Percentiles rank a stretch among this genome's conserved stretches.
Evolutionary conservation across 2,113 vertebrate species (phyloP).

Genomic region (Halcyon malimbica): DNA sequence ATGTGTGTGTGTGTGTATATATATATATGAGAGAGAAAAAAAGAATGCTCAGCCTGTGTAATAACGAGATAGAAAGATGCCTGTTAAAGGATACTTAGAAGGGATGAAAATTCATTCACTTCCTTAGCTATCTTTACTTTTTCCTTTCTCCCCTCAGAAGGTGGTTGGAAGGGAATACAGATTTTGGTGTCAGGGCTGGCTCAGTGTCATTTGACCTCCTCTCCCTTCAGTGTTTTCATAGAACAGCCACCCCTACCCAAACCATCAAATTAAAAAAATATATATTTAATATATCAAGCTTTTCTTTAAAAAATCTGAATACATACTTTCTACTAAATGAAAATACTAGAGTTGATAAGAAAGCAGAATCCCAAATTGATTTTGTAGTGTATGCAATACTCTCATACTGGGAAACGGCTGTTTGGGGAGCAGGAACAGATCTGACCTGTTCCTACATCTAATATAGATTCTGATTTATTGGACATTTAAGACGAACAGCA

Average conservation of each 20-base stretch:
- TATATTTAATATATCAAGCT: conserved; percentile 10
- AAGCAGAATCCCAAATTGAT: conserved; percentile 33
- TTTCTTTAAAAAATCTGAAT: conserved; percentile 26
- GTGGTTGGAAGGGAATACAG: neutral
- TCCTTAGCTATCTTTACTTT: neutral
- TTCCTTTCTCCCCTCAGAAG: neutral
- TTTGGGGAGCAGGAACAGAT: conserved; percentile 36
- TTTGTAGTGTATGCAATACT: conserved; percentile 6
- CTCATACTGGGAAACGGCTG: conserved; percentile 12
- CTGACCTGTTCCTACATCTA: neutral
- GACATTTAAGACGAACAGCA: conserved; percentile 6
- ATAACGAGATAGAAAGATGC: conserved; percentile 45
- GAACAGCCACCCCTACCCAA: neutral
- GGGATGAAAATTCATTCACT: neutral
- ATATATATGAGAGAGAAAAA: neutral
- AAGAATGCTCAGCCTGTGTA: conserved; percentile 44
- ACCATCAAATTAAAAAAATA: conserved; percentile 17
- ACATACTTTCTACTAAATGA: conserved; percentile 20
- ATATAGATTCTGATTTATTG: neutral
- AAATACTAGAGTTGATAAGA: neutral
- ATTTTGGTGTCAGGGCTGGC: conserved; percentile 3
- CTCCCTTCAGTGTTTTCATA: neutral
- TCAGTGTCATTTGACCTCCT: neutral
- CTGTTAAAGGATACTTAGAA: conserved; percentile 34
- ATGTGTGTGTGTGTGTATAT: neutral